Conservation (phyloP, 2,888 invertebrate genomes). For the Morpho achilles region DNA sequence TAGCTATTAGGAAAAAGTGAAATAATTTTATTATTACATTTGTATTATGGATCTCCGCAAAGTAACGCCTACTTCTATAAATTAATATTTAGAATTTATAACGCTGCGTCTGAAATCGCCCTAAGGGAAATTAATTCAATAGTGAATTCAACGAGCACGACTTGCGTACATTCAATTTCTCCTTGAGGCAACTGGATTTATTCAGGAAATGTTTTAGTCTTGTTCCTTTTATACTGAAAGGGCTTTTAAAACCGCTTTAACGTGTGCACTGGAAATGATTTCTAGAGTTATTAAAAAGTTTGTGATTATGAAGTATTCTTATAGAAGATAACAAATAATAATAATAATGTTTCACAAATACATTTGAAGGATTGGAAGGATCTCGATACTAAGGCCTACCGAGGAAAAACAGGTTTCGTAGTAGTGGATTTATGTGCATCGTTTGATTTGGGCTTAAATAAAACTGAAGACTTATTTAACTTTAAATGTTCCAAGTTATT, state of each 20-base stretch:
- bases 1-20: no score
- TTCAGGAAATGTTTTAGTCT: constrained; percentile 18
- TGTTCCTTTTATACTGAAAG: constrained; percentile 9
- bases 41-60: no score
- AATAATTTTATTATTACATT: no score
- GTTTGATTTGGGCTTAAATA: no score
- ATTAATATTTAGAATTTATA: background rate
- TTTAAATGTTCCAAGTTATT: no score
- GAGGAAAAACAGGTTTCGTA: no score
- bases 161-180: constrained; percentile 24
- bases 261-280: constrained; percentile 2
- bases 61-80: no score
- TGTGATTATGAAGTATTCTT: background rate
- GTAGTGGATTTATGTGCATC: no score
- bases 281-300: background rate
- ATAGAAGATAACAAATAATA: no score
- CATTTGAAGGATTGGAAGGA: no score
- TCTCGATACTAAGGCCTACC: no score
- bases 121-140: constrained; percentile 29
- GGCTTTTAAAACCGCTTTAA: constrained; percentile 7
- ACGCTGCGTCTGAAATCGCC: constrained; percentile 6
- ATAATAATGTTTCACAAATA: background rate
- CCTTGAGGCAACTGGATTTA: constrained; percentile 21
- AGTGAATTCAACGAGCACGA: constrained; percentile 18
- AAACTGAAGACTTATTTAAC: no score